Conservation (phyloP, 1,140 invertebrate genomes). For the Bombyx mandarina region DNA sequence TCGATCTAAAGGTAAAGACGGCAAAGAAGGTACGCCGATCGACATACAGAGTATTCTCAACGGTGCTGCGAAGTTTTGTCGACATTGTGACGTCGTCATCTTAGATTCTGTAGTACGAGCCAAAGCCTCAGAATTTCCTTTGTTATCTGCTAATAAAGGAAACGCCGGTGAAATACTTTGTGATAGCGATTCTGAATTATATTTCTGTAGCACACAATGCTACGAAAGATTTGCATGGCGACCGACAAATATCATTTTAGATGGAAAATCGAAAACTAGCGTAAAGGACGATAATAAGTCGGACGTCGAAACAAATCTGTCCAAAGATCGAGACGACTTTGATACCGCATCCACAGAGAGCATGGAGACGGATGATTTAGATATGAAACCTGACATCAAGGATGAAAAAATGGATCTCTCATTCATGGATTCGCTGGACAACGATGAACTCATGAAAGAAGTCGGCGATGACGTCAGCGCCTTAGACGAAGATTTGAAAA, state of each 20-base stretch:
- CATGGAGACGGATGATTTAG: slow-evolving; percentile 67
- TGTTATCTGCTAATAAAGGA: slow-evolving; percentile 76
- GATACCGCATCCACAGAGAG: slow-evolving; percentile 63
- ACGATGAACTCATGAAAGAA: slow-evolving; percentile 68
- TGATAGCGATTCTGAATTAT: slow-evolving; percentile 77
- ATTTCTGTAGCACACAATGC: slow-evolving; percentile 88
- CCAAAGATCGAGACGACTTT: slow-evolving; percentile 61
- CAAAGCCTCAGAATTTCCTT: slow-evolving; percentile 85
- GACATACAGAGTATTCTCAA: slow-evolving; percentile 93
- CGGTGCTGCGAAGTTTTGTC: slow-evolving; percentile 90
- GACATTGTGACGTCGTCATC: slow-evolving; percentile 92
- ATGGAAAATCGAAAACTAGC: slow-evolving; percentile 51
- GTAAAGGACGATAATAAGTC: slow-evolving; percentile 58
- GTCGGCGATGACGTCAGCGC: slow-evolving; percentile 69
- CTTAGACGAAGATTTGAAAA: slow-evolving; percentile 63
- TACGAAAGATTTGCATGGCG: slow-evolving; percentile 80
- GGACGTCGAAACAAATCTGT: slow-evolving; percentile 54
- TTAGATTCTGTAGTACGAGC: slow-evolving; percentile 85
- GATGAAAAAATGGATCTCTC: slow-evolving; percentile 69
- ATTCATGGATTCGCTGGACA: slow-evolving; percentile 64
- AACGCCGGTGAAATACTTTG: slow-evolving; percentile 76
- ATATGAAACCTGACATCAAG: slow-evolving; percentile 66
- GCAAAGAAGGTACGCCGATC: slow-evolving; percentile 85
- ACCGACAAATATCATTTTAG: slow-evolving; percentile 66
- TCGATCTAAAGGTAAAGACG: slow-evolving; percentile 85